These are phyloP conservation scores for Halcyon chelicuti DNA, from an alignment of 2,797 vertebrate genomes.

Conservation along the genomic window DNA sequence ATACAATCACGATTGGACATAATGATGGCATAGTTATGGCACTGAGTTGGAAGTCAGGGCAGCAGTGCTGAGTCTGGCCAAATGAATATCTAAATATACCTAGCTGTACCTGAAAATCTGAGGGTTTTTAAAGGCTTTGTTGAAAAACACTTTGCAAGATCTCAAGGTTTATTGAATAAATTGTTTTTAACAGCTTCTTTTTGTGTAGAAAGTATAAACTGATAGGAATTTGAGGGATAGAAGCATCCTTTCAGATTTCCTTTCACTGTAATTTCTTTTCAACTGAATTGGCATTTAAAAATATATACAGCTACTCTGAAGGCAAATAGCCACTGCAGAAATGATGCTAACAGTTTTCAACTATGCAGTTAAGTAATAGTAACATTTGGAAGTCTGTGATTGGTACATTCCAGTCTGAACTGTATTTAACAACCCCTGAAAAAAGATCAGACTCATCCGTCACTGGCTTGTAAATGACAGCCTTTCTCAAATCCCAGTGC, in stretches of 20 bases:
- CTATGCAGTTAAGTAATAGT: not conserved
- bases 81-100: not conserved
- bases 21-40: fast-evolving
- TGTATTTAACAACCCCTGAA: not conserved
- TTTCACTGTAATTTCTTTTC: not conserved
- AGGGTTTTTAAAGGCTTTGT: not conserved
- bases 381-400: not conserved
- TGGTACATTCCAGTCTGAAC: not conserved
- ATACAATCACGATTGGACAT: not conserved
- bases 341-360: not conserved
- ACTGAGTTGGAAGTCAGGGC: not conserved
- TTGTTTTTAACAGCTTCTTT: not conserved
- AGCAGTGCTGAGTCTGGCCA: not conserved
- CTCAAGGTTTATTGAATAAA: not conserved
- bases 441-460: not conserved
- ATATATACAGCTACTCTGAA: not conserved
- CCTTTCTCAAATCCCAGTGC: not conserved
- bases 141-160: not conserved
- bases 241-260: not conserved
- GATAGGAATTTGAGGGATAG: not conserved
- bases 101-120: not conserved
- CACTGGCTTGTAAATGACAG: not conserved
- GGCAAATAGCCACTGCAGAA: not conserved
- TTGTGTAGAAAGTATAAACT: not conserved
- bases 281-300: not conserved